phyloP scores from a whole-genome alignment of 2,797 vertebrate genomes.

The Paramormyrops hopkinsi region DNA sequence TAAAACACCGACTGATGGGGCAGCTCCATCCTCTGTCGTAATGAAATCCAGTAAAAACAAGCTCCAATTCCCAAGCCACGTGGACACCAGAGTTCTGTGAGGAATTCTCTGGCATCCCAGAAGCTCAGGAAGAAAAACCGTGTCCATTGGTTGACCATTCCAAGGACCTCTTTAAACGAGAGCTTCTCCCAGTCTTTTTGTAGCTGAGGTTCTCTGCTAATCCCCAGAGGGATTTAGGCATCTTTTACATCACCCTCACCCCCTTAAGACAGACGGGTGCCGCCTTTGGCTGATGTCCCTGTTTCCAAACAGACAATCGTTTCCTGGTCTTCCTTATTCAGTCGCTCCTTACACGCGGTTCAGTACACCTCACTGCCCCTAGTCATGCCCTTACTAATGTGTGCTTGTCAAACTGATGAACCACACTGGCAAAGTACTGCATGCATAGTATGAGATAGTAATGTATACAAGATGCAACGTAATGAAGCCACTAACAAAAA shows the following conservation, averaged over 20 bases:
- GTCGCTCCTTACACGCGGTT: slow-evolving; percentile 79
- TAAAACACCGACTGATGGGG: neutral
- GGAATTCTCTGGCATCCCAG: neutral
- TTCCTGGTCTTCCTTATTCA: slow-evolving; percentile 78
- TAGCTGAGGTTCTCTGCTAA: neutral
- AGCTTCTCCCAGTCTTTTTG: neutral
- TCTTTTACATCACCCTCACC: neutral
- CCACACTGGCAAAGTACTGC: slow-evolving; percentile 20
- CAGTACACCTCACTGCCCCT: slow-evolving; percentile 52
- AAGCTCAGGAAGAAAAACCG: neutral
- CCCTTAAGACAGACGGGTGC: neutral
- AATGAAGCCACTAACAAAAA: slow-evolving; percentile 17
- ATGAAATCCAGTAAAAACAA: neutral
- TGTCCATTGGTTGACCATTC: neutral
- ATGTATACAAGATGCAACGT: neutral
- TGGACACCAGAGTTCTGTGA: neutral
- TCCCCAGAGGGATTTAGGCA: neutral
- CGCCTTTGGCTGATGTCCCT: slow-evolving; percentile 41
- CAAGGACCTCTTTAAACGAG: neutral
- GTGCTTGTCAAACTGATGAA: slow-evolving; percentile 45
- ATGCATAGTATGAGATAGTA: too few species aligned
- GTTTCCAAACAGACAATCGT: slow-evolving; percentile 72
- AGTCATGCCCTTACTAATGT: slow-evolving; percentile 38
- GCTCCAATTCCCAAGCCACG: neutral
- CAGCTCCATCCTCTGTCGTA: neutral